These are phyloP conservation scores for Andrena flavipes DNA, from an alignment of 2,888 invertebrate species.

Conservation along the genomic window DNA sequence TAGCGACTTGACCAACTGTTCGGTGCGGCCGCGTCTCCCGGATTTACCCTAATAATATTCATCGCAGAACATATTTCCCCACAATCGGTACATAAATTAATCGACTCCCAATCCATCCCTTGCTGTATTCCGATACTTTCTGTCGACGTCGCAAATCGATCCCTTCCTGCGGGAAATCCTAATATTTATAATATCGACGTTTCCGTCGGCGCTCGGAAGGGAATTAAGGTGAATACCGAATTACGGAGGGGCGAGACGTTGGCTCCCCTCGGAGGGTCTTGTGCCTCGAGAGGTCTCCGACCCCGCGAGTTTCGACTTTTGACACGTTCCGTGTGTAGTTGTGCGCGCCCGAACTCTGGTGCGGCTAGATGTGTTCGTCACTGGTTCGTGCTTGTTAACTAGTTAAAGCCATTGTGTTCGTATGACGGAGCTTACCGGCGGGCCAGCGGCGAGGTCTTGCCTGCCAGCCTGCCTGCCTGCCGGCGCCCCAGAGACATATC, in stretches of 20 bases:
- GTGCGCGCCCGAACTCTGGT: conserved; percentile 53
- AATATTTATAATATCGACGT: conserved; percentile 36
- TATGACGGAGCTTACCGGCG: conserved; percentile 43
- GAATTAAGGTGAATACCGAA: conserved; percentile 53
- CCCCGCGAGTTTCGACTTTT: conserved; percentile 65
- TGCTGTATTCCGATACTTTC: neutral
- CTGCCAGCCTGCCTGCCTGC: conserved; percentile 39
- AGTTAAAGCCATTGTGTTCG: conserved; percentile 72
- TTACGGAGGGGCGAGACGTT: conserved; percentile 29
- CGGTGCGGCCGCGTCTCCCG: no score
- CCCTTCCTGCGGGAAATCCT: conserved; percentile 5
- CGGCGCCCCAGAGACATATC: conserved; percentile 62
- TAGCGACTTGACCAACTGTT: no score
- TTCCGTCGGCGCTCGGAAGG: neutral
- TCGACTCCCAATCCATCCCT: neutral
- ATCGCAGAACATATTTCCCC: neutral
- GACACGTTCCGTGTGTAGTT: conserved; percentile 54
- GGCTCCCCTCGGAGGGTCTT: conserved; percentile 21
- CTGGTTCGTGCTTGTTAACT: conserved; percentile 64
- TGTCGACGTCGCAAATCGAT: neutral
- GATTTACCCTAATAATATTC: neutral
- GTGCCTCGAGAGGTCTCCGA: conserved; percentile 39
- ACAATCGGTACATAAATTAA: neutral
- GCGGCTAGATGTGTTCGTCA: conserved; percentile 39
- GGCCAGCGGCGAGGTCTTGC: conserved; percentile 5